A percentile compares a stretch with the other conserved stretches of the same genome.
phyloP scores from a whole-genome alignment of 2,888 invertebrate species.

The Drosophila subsilvestris region DNA sequence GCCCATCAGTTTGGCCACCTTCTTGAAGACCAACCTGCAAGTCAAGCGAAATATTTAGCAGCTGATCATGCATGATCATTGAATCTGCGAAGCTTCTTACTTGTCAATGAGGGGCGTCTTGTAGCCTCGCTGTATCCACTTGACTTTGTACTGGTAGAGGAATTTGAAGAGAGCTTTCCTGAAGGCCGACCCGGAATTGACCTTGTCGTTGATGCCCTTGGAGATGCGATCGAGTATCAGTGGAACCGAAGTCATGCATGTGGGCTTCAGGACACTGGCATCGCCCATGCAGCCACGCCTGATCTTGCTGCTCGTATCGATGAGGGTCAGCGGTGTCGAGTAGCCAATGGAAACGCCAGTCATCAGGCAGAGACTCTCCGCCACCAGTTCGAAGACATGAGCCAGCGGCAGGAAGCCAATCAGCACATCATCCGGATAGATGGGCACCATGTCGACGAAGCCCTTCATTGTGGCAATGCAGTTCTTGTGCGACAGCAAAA shows the following conservation, averaged over 20 bases:
- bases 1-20: slow-evolving; percentile 89
- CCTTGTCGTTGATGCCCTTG: slow-evolving; percentile 98
- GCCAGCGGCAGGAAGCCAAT: slow-evolving; percentile 98
- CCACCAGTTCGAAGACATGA: slow-evolving; percentile 97
- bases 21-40: slow-evolving; percentile 82
- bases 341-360: slow-evolving; percentile 97
- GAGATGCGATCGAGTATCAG: slow-evolving; percentile 98
- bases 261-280: slow-evolving; percentile 94
- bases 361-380: slow-evolving; percentile 93
- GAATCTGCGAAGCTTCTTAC: slow-evolving; percentile 77
- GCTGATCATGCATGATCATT: not conserved
- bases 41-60: not conserved
- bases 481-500: slow-evolving; percentile 92
- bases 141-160: slow-evolving; percentile 96
- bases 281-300: slow-evolving; percentile 98
- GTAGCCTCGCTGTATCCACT: slow-evolving; percentile 93
- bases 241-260: slow-evolving; percentile 98
- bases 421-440: slow-evolving; percentile 91
- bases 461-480: slow-evolving; percentile 91
- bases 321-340: slow-evolving; percentile 96
- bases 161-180: slow-evolving; percentile 95
- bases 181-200: slow-evolving; percentile 91
- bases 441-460: slow-evolving; percentile 91
- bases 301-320: slow-evolving; percentile 97
- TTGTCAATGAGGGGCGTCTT: slow-evolving; percentile 90